Evolutionary conservation across 2,797 vertebrate species (phyloP), one percentile per base, ranked within the genome.

Genomic region (Euthynnus affinis): DNA sequence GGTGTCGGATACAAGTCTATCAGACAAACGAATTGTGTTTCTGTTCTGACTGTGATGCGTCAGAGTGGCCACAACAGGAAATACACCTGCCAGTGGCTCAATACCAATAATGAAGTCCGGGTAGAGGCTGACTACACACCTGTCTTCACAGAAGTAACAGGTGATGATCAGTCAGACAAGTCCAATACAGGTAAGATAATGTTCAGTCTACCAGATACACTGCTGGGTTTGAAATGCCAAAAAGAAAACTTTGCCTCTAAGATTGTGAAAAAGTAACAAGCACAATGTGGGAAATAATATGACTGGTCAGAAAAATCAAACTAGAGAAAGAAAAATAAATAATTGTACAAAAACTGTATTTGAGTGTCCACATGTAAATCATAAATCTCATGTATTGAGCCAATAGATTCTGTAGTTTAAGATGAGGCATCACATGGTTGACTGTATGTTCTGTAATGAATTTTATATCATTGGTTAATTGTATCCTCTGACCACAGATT

Each of bases 121-220:
- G 20, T 59, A 49, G 1, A 80, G 8, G 63, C 27, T 12, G 27
- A 63, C 1, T 85, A 80, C 89, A 17, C 74, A 42, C 17, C 40
- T 44, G 52, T 4, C 3, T 62, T 37, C 69, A 17, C 8, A 25
- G 46, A 23, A 52, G 20, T 5, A 6, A 53, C 4, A 3, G 8
- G 3, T 34, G 32, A 34, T 34, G 32, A 34, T 34, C 32, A 29
- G 27, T 29, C 27, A 29, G 27, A 29, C 3, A 29, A 49, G 29
- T 2, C 61, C 7, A 4, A 5, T 9, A n/a, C 18, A 15, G 62
- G 25, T 49, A 3, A 32, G 18, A 48, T 64, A n/a, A 64, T 49
- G 29, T 2, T 25, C 61, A 48, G 23, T 22, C 15, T 15, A 25
- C 0, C 14, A n/a, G 40, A 62, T 46, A 20, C 60, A 37, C 34